Conservation (phyloP, 2,888 invertebrate species). For the Eutolmus rufibarbis region DNA sequence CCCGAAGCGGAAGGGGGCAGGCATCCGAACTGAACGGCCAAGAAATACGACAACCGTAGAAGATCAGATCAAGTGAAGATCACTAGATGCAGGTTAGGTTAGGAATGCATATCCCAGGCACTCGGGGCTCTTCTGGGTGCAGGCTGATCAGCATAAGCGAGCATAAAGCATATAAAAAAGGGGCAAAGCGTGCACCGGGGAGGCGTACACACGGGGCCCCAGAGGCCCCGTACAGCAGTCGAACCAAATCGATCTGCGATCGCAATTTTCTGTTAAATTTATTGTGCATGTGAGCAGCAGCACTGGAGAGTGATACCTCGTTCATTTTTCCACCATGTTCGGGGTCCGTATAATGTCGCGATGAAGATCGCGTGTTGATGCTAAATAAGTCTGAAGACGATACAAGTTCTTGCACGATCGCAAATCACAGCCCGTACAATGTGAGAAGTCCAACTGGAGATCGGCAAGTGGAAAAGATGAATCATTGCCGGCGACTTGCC, state of each 20-base stretch:
- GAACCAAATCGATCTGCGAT: conserved; percentile 47
- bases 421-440: conserved; percentile 40
- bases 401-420: conserved; percentile 35
- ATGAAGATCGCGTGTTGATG: conserved; percentile 48
- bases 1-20: background rate
- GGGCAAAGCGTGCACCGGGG: conserved; percentile 9
- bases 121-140: conserved; percentile 16
- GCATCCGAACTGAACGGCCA: background rate
- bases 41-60: conserved; percentile 41
- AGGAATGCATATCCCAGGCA: conserved; percentile 42
- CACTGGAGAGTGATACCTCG: conserved; percentile 39
- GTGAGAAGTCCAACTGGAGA: conserved; percentile 34
- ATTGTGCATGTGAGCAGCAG: conserved; percentile 44
- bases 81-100: conserved; percentile 39
- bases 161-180: conserved; percentile 46
- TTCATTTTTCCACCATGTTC: conserved; percentile 38
- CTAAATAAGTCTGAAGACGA: conserved; percentile 44
- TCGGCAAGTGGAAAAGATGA: conserved; percentile 36
- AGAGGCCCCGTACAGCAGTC: conserved; percentile 19
- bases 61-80: conserved; percentile 47
- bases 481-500: conserved; percentile 20
- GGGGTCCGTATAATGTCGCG: conserved; percentile 38
- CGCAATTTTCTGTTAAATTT: conserved; percentile 47
- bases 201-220: conserved; percentile 6
- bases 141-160: conserved; percentile 46